Base-by-base conservation (phyloP, 2,888 invertebrate species). In the Pheosia tremula region DNA sequence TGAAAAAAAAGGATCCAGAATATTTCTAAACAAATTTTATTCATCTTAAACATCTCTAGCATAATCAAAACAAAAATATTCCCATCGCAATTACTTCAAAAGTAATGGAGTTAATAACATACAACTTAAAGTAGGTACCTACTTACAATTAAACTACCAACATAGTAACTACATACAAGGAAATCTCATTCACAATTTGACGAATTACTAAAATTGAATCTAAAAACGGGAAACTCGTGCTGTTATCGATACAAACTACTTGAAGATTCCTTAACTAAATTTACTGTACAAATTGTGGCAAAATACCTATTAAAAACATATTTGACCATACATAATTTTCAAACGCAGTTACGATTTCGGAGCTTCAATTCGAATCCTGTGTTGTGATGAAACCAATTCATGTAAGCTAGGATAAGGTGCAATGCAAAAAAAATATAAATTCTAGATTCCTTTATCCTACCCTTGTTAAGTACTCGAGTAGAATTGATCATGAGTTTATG, bases 31-130 rank as follows among this genome's bases (percentile, higher is more conserved):
- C 79, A 87, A 81, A 68, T 73, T 89, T 86, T 89, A 88, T 84
- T 89, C 78, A 81, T 84, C 89, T 89, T 89, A 89, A 75, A 88
- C 86, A 85, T 85, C 77, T 88, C 81, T 85, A 88, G 78, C 84
- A 86, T 83, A 87, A 84, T 87, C 71, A 87, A 82, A 90, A 90
- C 89, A 88, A 87, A 90, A 88, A 85, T 82, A 80, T 83, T 78
- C 78, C 75, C 78, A 74, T 73, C 59, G 69, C 66, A 80, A 87
- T 86, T 87, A 90, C 90, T 90, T 90, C 77, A 81, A 74, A 90
- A 90, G 91, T 87, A 91, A 89, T 78, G 24, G 83, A 73, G 79
- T 75, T 80, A 86, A 81, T 85, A 89, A 89, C 83, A 87, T 87
- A 87, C 85, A 85, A 77, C 79, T 77, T 80, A 82, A 66, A 74